Evolutionary conservation across 1,140 invertebrate species (phyloP), one percentile per base, ranked within the genome.

Genomic region (Cyphomyrmex costatus): DNA sequence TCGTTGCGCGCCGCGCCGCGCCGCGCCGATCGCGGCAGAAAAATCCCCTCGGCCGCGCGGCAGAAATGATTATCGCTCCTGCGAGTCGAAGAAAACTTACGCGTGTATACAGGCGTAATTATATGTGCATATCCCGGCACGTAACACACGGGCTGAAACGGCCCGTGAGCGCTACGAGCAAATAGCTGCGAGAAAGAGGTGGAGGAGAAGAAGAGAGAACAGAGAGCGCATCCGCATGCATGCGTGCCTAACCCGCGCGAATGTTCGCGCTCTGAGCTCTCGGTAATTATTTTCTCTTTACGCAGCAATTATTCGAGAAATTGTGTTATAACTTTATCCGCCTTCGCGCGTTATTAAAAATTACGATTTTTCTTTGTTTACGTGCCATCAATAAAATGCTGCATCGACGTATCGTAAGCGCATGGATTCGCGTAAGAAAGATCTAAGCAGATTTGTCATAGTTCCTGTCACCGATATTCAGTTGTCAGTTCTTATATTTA

Each of bases 31-130:
- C 77, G 30, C 63, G 46, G 46, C 51, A 24, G 46, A 82, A 82
- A 82, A 71, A 14, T 70, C 63, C 60, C 36, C 7, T 63, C 24
- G 58, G 42, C 63, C 56, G 79, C 68, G 73, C 78, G 77, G 74
- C 79, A 86, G 85, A 86, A 86, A 86, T 86, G 85, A 68, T 86
- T 86, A 86, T 86, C 85, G 85, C 85, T 73, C 53, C 61, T 7
- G 77, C 79, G 85, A 85, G 85, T 83, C 85, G 85, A 86, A 86
- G 85, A 86, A 83, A 86, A 86, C 65, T 86, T 74, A 86, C 53
- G 86, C 83, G 84, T 86, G 88, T 90, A 85, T 86, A 74, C 79
- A 66, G 85, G 84, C 85, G 76, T 90, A 88, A 90, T 89, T 90
- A 88, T 89, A 90, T 86, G 73, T 88, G 82, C 76, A 87, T 86